Evolutionary conservation across 2,888 invertebrate species (phyloP).

Genomic region (Arenicola marina): DNA sequence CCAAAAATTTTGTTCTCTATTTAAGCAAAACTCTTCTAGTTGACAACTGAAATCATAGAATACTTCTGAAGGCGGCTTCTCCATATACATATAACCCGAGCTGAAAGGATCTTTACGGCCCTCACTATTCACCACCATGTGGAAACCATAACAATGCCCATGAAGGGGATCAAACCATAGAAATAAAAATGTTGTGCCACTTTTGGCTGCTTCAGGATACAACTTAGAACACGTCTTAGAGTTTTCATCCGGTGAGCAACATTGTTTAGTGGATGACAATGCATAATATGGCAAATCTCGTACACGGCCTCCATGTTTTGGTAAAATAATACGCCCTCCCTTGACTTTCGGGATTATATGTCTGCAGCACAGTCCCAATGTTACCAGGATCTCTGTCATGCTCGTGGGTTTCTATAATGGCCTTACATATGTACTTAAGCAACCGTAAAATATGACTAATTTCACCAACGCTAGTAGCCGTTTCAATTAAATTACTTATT

Average conservation of each 20-base stretch:
- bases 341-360: neutral
- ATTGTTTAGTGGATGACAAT: neutral
- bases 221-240: neutral
- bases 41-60: constrained; percentile 1
- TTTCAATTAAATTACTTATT: neutral
- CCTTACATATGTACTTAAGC: too few species aligned
- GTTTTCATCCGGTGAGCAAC: too few species aligned
- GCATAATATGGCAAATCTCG: neutral
- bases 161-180: constrained; percentile 3
- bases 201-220: neutral
- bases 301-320: neutral
- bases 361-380: neutral
- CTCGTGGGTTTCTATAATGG: neutral
- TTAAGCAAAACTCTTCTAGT: neutral
- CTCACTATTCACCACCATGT: neutral
- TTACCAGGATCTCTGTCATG: neutral
- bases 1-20: neutral
- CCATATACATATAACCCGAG: neutral
- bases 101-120: constrained; percentile 1
- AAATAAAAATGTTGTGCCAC: neutral
- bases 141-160: constrained; percentile 3
- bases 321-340: neutral
- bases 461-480: neutral
- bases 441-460: too few species aligned
- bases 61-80: neutral